phyloP scores from a whole-genome alignment of 2,113 vertebrate species.

The Lonchura striata region DNA sequence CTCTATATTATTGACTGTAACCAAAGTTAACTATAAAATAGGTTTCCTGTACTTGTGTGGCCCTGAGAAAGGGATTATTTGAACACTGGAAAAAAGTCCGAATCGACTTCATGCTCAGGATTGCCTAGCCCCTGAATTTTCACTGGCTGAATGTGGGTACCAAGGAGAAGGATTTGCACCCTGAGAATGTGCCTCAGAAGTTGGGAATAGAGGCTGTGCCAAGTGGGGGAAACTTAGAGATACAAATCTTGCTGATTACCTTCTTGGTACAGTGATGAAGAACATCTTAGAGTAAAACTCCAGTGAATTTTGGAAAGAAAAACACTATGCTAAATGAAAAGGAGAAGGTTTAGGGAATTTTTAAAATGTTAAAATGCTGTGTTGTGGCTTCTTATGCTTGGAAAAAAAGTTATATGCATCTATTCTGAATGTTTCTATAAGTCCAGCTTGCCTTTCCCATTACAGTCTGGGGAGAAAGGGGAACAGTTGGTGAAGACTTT shows the following conservation, averaged over 20 bases:
- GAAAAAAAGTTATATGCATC: not conserved
- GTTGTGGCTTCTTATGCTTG: not conserved
- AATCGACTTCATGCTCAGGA: not conserved
- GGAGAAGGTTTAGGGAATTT: not conserved
- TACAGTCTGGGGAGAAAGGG: not conserved
- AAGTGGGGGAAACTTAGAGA: not conserved
- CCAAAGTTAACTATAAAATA: not conserved
- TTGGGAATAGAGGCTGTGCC: not conserved
- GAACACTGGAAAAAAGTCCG: not conserved
- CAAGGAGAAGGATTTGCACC: not conserved
- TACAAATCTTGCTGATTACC: accelerated
- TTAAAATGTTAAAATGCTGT: not conserved
- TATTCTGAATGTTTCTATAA: not conserved
- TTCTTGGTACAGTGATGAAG: not conserved
- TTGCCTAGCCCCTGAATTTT: not conserved
- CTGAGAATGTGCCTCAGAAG: not conserved
- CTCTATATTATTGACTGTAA: not conserved
- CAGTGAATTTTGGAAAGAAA: not conserved
- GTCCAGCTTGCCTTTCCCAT: not conserved
- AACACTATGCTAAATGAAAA: not conserved
- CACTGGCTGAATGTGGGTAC: not conserved
- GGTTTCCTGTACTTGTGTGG: not conserved
- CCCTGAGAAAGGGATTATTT: not conserved
- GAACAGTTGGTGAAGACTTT: not conserved
- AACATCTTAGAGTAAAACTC: not conserved